A percentile compares a stretch with the other conserved stretches of the same genome.
Conservation (phyloP, 2,888 invertebrate species). For the Ligdia adustata region DNA sequence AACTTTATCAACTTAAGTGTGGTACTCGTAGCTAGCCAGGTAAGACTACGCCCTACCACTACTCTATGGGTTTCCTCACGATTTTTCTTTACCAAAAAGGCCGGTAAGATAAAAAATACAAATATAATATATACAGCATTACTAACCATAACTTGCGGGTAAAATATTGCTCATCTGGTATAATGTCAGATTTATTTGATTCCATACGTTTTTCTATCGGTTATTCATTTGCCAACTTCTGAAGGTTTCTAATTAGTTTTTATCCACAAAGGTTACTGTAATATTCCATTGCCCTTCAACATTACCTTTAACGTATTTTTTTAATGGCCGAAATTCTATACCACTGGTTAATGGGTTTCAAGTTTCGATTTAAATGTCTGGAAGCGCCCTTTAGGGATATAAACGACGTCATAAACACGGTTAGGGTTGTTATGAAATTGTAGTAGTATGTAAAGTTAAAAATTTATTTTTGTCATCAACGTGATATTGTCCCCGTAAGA, state of each 20-base stretch:
- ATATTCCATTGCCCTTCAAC: slow-evolving; percentile 18
- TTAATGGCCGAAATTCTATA: slow-evolving; percentile 18
- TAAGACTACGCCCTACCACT: too few relatives aligned
- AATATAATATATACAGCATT: too few relatives aligned
- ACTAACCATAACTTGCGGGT: too few relatives aligned
- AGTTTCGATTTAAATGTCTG: slow-evolving; percentile 18
- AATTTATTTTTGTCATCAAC: too few relatives aligned
- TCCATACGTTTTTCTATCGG: slow-evolving; percentile 19
- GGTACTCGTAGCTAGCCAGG: too few relatives aligned
- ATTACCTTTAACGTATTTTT: slow-evolving; percentile 3
- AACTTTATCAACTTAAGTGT: too few relatives aligned
- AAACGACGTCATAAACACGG: slow-evolving; percentile 10
- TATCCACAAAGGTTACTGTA: slow-evolving; percentile 14
- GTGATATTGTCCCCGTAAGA: too few relatives aligned
- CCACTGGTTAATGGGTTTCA: slow-evolving; percentile 14
- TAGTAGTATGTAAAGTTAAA: too few relatives aligned
- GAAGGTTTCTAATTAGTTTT: slow-evolving; percentile 21
- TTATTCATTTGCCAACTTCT: slow-evolving; percentile 24
- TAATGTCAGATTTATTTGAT: slow-evolving; percentile 20
- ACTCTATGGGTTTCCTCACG: too few relatives aligned
- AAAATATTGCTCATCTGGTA: too few relatives aligned
- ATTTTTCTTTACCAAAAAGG: too few relatives aligned
- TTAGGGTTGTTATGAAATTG: slow-evolving; percentile 22
- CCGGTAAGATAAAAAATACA: too few relatives aligned
- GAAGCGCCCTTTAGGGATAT: slow-evolving; percentile 14